phyloP scores from a whole-genome alignment of 2,113 vertebrate genomes.

The Calcarius ornatus region DNA sequence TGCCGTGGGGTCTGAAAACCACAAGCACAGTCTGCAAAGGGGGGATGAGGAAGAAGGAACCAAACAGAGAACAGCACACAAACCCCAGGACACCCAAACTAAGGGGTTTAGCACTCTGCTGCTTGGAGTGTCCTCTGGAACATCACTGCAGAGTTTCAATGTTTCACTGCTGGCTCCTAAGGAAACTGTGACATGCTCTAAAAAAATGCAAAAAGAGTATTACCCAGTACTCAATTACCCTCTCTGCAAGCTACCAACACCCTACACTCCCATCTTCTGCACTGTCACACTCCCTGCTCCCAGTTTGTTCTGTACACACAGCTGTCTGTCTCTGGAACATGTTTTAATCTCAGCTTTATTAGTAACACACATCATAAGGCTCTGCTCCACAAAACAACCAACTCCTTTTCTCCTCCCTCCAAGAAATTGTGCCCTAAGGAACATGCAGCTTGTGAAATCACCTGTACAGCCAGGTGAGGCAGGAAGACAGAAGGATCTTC shows the following conservation, averaged over 20 bases:
- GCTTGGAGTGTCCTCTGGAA: neutral
- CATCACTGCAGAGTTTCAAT: neutral
- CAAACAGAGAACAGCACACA: neutral
- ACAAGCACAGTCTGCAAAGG: neutral
- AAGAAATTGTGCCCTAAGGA: neutral
- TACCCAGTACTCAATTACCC: neutral
- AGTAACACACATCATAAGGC: neutral
- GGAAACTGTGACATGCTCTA: neutral
- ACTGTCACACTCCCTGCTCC: neutral
- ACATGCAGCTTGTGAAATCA: neutral
- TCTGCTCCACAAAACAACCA: neutral
- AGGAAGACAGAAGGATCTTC: neutral
- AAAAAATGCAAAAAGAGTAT: neutral
- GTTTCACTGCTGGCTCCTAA: neutral
- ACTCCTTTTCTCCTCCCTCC: neutral
- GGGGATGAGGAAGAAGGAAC: neutral
- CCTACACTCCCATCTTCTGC: neutral
- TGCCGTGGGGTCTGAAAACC: slow-evolving; percentile 3
- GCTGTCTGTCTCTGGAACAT: neutral
- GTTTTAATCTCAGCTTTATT: neutral
- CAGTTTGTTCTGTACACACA: neutral
- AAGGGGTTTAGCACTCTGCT: neutral
- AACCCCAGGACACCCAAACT: neutral
- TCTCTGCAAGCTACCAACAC: neutral
- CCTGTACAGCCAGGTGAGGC: neutral